A percentile compares a stretch with the other conserved stretches of the same genome.
phyloP scores from a whole-genome alignment of 2,113 vertebrate species.

The Charadrius vociferus region DNA sequence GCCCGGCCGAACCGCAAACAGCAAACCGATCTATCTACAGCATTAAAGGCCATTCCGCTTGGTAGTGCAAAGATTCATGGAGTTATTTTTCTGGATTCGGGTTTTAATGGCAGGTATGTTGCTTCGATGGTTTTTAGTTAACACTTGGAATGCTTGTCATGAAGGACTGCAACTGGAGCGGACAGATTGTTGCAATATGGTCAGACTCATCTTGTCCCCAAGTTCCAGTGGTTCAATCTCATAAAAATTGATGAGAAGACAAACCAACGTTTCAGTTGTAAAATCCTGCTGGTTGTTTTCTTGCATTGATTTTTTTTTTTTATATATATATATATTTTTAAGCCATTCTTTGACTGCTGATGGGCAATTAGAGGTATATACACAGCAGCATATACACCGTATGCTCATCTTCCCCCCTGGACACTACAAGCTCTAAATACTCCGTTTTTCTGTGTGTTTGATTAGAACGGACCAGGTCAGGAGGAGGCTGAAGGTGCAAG shows the following conservation, averaged over 20 bases:
- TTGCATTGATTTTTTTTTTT: constrained; percentile 41
- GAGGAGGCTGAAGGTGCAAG: neutral
- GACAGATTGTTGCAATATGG: constrained; percentile 80
- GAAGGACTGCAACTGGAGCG: constrained; percentile 87
- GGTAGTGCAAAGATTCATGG: constrained; percentile 78
- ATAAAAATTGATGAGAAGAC: constrained; percentile 80
- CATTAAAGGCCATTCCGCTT: constrained; percentile 77
- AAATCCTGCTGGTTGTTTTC: constrained; percentile 88
- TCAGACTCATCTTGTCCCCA: constrained; percentile 83
- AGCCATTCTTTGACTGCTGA: neutral
- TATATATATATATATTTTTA: neutral
- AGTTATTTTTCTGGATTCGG: constrained; percentile 69
- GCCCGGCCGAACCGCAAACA: neutral
- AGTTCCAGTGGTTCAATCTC: constrained; percentile 88
- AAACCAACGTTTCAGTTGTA: constrained; percentile 86
- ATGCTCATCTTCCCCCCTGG: neutral
- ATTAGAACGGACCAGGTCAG: neutral
- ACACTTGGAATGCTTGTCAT: constrained; percentile 83
- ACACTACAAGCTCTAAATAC: neutral
- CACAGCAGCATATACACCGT: neutral
- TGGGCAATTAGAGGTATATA: neutral
- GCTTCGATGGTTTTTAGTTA: constrained; percentile 83
- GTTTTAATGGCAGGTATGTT: constrained; percentile 80
- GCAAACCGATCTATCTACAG: constrained; percentile 67
- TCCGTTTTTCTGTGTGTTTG: neutral